Percentiles rank a stretch among this genome's conserved stretches.
Conservation (phyloP, 2,797 vertebrate species). For the Nasua narica region DNA sequence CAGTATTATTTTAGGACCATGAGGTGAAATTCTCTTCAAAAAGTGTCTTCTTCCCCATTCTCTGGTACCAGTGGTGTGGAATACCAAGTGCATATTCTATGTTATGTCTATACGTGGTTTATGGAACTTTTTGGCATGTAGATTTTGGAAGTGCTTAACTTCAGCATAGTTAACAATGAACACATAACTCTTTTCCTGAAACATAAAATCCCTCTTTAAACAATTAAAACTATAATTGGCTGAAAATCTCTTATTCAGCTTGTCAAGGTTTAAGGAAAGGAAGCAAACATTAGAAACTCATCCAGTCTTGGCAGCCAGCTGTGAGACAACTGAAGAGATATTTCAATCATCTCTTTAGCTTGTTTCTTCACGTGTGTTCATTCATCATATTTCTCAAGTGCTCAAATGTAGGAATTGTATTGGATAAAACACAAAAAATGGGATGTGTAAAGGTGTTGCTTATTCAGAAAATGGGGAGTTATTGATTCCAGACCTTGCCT, state of each 20-base stretch:
- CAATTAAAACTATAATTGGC: constrained; percentile 38
- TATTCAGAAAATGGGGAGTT: constrained; percentile 19
- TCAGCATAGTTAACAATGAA: not conserved
- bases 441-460: not conserved
- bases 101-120: not conserved
- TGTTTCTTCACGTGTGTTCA: constrained; percentile 37
- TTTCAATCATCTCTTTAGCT: not conserved
- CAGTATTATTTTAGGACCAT: not conserved
- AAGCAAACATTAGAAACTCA: not conserved
- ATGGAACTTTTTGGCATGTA: not conserved
- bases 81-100: not conserved
- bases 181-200: not conserved
- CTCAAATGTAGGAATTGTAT: not conserved
- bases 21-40: not conserved
- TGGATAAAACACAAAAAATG: constrained; percentile 34
- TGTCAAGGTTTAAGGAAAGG: constrained; percentile 10
- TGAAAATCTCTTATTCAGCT: constrained; percentile 37
- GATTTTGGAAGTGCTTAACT: constrained; percentile 26
- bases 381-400: constrained; percentile 24
- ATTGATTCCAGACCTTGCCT: not conserved
- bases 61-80: not conserved
- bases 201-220: not conserved
- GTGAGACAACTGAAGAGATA: not conserved
- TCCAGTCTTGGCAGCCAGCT: constrained; percentile 11
- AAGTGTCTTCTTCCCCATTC: not conserved